phyloP scores from a whole-genome alignment of 2,113 vertebrate genomes.

The Camelus dromedarius region DNA sequence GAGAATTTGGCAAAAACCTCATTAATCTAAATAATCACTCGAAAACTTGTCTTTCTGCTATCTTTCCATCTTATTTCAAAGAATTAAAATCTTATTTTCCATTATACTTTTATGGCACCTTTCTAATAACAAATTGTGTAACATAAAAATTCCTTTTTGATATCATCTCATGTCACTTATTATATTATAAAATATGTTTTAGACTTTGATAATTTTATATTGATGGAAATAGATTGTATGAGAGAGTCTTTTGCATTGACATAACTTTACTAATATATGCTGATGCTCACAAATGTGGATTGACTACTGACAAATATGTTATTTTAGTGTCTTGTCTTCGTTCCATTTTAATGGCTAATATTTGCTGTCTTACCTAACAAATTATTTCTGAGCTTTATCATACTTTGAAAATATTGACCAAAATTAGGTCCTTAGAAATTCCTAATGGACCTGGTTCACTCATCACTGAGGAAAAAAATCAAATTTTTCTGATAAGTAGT shows the following conservation, averaged over 20 bases:
- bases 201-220: constrained; percentile 22
- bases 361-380: constrained; percentile 20
- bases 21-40: constrained; percentile 28
- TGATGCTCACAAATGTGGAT: constrained; percentile 19
- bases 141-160: constrained; percentile 48
- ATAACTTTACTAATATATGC: constrained; percentile 1
- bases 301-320: background rate
- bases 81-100: constrained; percentile 37
- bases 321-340: constrained; percentile 16
- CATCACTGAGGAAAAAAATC: background rate
- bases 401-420: constrained; percentile 57
- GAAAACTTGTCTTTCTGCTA: background rate
- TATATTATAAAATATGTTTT: constrained; percentile 55
- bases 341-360: constrained; percentile 9
- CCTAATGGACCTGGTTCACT: background rate
- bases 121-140: constrained; percentile 57
- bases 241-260: constrained; percentile 2
- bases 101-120: constrained; percentile 16
- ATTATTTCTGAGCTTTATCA: constrained; percentile 48
- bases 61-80: constrained; percentile 41
- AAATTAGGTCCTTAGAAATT: constrained; percentile 47
- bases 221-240: constrained; percentile 35
- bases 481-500: background rate
- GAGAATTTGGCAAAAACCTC: constrained; percentile 2
- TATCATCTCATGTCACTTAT: constrained; percentile 17